A percentile compares a stretch with the other conserved stretches of the same genome.
phyloP scores from a whole-genome alignment of 2,113 vertebrate genomes.

The Nothoprocta perdicaria region DNA sequence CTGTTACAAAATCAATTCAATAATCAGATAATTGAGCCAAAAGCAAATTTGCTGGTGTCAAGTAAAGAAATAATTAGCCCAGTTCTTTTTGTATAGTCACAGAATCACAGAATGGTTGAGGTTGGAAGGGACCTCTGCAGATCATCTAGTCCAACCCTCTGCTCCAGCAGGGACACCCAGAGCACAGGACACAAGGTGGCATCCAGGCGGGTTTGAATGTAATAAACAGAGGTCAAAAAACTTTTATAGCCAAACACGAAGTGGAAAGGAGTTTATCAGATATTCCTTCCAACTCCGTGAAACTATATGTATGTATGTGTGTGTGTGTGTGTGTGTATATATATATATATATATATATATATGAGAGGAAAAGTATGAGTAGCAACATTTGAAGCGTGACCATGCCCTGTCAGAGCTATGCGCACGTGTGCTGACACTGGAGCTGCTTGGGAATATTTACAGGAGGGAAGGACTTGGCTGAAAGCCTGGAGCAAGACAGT shows the following conservation, averaged over 20 bases:
- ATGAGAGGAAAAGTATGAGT: not conserved
- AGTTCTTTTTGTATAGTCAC: not conserved
- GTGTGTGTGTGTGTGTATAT: no score
- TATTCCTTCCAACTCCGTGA: not conserved
- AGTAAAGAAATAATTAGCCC: not conserved
- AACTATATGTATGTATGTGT: not conserved
- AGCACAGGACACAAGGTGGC: no score
- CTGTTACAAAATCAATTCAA: constrained; percentile 41
- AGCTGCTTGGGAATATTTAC: not conserved
- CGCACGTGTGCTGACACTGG: not conserved
- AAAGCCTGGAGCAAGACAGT: not conserved
- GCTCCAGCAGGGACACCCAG: no score
- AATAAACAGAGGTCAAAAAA: not conserved
- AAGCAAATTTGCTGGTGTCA: not conserved
- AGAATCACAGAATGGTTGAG: no score
- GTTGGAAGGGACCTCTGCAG: no score
- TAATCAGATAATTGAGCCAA: constrained; percentile 40
- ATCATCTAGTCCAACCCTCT: no score
- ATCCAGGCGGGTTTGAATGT: no score
- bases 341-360: no score
- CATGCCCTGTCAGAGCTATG: not conserved
- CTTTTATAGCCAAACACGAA: not conserved
- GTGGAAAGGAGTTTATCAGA: not conserved
- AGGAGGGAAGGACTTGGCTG: constrained; percentile 11
- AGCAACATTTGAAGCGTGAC: fast-evolving